Conservation (phyloP, 2,888 invertebrate species). For the Endomychus coccineus region DNA sequence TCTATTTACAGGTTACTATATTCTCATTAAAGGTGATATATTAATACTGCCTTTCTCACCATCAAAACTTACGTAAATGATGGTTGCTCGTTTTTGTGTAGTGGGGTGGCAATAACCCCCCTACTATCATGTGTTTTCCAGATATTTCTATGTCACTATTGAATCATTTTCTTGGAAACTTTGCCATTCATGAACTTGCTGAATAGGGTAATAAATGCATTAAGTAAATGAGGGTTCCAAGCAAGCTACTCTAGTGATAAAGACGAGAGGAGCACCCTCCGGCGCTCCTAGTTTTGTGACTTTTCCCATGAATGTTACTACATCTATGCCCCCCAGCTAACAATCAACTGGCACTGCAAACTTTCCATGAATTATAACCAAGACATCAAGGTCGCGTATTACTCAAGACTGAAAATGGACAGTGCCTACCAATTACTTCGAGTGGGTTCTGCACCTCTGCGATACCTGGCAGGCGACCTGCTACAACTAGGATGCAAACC, state of each 20-base stretch:
- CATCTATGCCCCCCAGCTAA: constrained; percentile 48
- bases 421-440: constrained; percentile 88
- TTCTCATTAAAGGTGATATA: too few relatives aligned
- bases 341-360: constrained; percentile 75
- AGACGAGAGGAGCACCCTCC: constrained; percentile 40
- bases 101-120: too few relatives aligned
- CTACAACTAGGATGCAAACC: constrained; percentile 76
- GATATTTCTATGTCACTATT: too few relatives aligned
- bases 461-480: constrained; percentile 56
- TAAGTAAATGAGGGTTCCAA: too few relatives aligned
- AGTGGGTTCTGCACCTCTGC: constrained; percentile 72
- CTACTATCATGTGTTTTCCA: too few relatives aligned
- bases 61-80: too few relatives aligned
- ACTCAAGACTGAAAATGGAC: constrained; percentile 94
- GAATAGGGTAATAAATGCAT: too few relatives aligned
- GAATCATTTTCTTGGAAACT: too few relatives aligned
- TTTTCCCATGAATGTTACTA: constrained; percentile 56
- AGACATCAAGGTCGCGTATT: constrained; percentile 85
- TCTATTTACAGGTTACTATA: too few relatives aligned
- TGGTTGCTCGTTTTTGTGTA: too few relatives aligned
- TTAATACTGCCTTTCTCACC: too few relatives aligned
- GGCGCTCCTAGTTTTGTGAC: constrained; percentile 52
- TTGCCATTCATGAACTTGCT: too few relatives aligned
- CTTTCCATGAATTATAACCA: constrained; percentile 77
- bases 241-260: constrained; percentile 42